These are phyloP conservation scores for Lutjanus campechanus DNA, from an alignment of 2,797 vertebrate species.

Conservation along the genomic window DNA sequence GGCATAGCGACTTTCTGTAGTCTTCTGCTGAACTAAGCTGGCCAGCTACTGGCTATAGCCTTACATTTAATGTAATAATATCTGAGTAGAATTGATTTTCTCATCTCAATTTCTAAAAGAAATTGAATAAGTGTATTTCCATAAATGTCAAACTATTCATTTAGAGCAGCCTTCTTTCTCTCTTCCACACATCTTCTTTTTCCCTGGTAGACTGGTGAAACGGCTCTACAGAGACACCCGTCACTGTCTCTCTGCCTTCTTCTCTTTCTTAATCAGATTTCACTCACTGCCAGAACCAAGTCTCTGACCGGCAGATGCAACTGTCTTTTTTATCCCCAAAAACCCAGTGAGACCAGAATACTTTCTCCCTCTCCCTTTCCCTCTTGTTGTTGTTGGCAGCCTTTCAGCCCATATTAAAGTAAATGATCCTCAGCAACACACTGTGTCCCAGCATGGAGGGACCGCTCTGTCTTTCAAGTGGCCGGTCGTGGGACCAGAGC, in stretches of 20 bases:
- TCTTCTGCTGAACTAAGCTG: neutral
- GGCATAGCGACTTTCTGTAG: neutral
- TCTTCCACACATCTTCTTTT: neutral
- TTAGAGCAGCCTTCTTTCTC: neutral
- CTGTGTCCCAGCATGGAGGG: slow-evolving; percentile 62
- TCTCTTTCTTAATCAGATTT: slow-evolving; percentile 70
- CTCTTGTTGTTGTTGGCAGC: slow-evolving; percentile 74
- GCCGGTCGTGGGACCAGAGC: slow-evolving; percentile 43
- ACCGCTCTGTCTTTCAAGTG: slow-evolving; percentile 65
- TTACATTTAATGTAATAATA: neutral
- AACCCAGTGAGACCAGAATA: slow-evolving; percentile 61
- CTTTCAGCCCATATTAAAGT: slow-evolving; percentile 54
- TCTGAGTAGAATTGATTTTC: neutral
- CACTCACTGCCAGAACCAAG: slow-evolving; percentile 59
- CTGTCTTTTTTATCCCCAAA: slow-evolving; percentile 35
- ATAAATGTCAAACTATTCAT: slow-evolving; percentile 8
- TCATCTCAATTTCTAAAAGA: neutral
- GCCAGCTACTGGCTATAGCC: neutral
- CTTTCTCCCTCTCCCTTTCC: slow-evolving; percentile 45
- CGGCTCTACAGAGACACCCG: slow-evolving; percentile 28
- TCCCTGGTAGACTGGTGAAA: slow-evolving; percentile 21
- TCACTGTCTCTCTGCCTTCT: slow-evolving; percentile 26
- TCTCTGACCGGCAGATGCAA: slow-evolving; percentile 59
- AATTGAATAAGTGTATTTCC: neutral
- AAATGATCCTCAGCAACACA: slow-evolving; percentile 60